Evolutionary conservation across 2,113 vertebrate species (phyloP).

Genomic region (Podocnemis expansa): DNA sequence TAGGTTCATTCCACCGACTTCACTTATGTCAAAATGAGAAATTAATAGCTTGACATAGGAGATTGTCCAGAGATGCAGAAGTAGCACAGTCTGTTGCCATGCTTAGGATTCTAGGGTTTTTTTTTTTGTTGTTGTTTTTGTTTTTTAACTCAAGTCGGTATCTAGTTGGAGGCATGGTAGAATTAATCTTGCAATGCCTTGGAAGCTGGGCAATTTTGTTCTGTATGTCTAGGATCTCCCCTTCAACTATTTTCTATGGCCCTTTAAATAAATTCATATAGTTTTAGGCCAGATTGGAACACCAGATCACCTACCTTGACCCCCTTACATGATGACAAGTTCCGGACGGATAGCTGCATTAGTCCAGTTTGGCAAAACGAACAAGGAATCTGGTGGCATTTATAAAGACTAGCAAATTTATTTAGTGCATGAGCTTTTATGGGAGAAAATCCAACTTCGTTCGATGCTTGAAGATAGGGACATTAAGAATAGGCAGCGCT

Average conservation of each 20-base stretch:
- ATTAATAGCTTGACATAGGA: rapidly evolving
- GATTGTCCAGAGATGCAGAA: not conserved
- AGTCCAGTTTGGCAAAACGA: no score
- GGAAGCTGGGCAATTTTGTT: not conserved
- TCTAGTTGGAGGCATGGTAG: not conserved
- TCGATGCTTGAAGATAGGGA: no score
- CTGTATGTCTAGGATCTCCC: not conserved
- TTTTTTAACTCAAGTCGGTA: not conserved
- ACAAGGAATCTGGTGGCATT: no score
- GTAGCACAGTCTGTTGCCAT: not conserved
- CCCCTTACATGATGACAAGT: no score
- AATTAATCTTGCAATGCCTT: not conserved
- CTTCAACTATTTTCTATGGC: not conserved
- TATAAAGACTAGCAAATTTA: no score
- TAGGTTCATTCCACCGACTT: not conserved
- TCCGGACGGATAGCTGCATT: no score
- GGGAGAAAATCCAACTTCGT: no score
- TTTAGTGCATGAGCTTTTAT: not conserved
- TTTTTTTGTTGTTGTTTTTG: no score
- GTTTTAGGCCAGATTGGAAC: not conserved
- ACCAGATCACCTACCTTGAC: no score
- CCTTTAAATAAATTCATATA: no score
- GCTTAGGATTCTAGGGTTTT: not conserved
- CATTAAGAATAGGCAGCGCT: no score
- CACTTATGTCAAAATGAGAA: rapidly evolving